Base-by-base conservation (phyloP, 2,797 vertebrate species). In the Helostoma temminkii region DNA sequence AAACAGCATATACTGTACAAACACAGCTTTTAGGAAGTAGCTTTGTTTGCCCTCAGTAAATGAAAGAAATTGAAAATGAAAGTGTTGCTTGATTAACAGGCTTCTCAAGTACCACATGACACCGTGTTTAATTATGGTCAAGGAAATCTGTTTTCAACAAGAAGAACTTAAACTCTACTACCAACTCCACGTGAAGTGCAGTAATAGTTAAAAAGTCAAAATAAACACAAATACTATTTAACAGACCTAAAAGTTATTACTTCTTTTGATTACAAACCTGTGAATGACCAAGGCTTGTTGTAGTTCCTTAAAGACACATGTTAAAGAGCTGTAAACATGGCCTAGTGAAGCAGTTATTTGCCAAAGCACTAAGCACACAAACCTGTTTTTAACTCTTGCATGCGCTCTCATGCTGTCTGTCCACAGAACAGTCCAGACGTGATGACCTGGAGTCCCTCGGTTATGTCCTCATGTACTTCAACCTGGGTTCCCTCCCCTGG, bases 401-500 rank as follows among this genome's bases (percentile, higher is more conserved):
- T 9, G 4, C 19, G 5, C 30, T 82, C 11, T 68, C 12, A 3
- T 37, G 16, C 28, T 48, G 60, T 56, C 10, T 66, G 61, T 66
- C 77, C 67, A 74, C 94, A 99, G 98, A 99, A 79, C 98, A 99
- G 94, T 98, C 97, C 74, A 96, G 98, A 71, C 96, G 98, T 74
- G 98, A 99, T 54, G 98, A 99, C 93, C 92, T 99, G 93, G 98
- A 99, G 91, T 99, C 98, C 65, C 95, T 99, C 52, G 98, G 98
- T 68, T 99, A 99, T 15, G 98, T 99, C 86, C 95, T 99, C 88
- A 99, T 99, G 98, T 99, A 99, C 93, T 99, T 99, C 94, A 99
- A 99, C 90, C 94, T 99, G 93, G 98, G 98, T 76, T 99, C 98
- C 30, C 95, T 99, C 89, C 98, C 98, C 81, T 99, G 98, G 98